These are phyloP conservation scores for Vanessa cardui DNA, from an alignment of 2,888 invertebrate species.

Conservation along the genomic window DNA sequence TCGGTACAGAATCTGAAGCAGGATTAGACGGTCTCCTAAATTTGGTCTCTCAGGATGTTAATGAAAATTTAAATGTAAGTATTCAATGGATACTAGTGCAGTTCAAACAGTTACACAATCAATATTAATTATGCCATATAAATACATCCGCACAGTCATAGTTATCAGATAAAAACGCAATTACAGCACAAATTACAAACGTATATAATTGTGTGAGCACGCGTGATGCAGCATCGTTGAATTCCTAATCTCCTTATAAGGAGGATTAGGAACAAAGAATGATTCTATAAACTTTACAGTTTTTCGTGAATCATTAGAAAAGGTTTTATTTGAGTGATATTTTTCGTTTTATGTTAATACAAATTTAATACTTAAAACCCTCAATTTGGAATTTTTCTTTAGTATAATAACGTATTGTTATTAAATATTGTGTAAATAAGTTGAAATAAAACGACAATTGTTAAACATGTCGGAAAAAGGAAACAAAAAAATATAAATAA, in stretches of 20 bases:
- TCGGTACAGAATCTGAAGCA: conserved; percentile 59
- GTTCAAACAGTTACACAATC: too few relatives aligned
- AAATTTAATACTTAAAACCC: not conserved
- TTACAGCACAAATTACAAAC: not conserved
- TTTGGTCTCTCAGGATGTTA: conserved; percentile 65
- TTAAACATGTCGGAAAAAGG: too few relatives aligned
- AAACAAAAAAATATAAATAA: too few relatives aligned
- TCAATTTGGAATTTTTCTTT: not conserved
- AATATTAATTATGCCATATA: not conserved
- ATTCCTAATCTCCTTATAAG: not conserved
- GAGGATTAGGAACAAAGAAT: not conserved
- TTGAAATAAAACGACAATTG: too few relatives aligned
- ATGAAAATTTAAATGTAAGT: conserved; percentile 67
- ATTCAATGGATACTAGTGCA: not conserved
- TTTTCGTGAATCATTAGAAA: too few relatives aligned
- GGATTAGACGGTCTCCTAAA: conserved; percentile 59
- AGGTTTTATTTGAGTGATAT: too few relatives aligned
- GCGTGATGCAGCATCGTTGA: not conserved
- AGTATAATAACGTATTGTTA: too few relatives aligned
- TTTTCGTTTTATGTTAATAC: too few relatives aligned
- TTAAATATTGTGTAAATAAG: too few relatives aligned
- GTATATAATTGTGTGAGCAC: not conserved
- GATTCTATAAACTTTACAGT: too few relatives aligned
- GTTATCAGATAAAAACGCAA: not conserved
- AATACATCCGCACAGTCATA: not conserved